Percentiles rank a stretch among this genome's conserved stretches.
Conservation (phyloP, 2,888 invertebrate species). For the Philonicus albiceps region DNA sequence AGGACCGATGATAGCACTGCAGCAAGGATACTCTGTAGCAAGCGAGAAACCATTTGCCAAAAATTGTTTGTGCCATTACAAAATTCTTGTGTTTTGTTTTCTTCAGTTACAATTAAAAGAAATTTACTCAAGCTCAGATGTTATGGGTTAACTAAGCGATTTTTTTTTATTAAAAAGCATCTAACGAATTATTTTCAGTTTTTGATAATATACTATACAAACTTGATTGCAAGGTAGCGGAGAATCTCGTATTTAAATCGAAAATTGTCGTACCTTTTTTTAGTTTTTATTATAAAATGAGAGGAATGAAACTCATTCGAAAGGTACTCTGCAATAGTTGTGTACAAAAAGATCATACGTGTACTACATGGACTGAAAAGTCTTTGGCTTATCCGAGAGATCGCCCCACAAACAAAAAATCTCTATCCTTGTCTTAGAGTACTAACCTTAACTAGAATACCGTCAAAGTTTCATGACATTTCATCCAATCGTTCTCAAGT, state of each 20-base stretch:
- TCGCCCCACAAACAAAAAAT: no score
- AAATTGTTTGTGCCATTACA: constrained; percentile 45
- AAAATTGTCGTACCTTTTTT: no score
- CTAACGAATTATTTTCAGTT: neutral
- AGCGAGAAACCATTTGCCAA: constrained; percentile 62
- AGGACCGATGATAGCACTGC: constrained; percentile 90
- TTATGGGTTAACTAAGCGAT: neutral
- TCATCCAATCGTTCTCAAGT: no score
- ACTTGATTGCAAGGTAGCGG: neutral
- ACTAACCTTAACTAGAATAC: no score
- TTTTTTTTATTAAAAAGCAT: neutral
- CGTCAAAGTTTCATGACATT: no score
- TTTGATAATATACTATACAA: constrained; percentile 26
- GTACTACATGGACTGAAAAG: no score
- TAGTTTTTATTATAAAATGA: no score
- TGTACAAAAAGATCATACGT: no score
- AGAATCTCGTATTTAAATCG: neutral
- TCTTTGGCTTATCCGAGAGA: no score
- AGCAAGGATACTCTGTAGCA: constrained; percentile 88
- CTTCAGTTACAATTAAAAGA: neutral
- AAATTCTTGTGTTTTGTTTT: constrained; percentile 9
- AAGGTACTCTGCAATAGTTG: no score
- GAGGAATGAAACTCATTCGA: no score
- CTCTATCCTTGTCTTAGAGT: no score
- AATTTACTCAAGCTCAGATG: neutral